A percentile compares a stretch with the other conserved stretches of the same genome.
Evolutionary conservation across 2,888 invertebrate genomes (phyloP).

Genomic region (Patella depressa): DNA sequence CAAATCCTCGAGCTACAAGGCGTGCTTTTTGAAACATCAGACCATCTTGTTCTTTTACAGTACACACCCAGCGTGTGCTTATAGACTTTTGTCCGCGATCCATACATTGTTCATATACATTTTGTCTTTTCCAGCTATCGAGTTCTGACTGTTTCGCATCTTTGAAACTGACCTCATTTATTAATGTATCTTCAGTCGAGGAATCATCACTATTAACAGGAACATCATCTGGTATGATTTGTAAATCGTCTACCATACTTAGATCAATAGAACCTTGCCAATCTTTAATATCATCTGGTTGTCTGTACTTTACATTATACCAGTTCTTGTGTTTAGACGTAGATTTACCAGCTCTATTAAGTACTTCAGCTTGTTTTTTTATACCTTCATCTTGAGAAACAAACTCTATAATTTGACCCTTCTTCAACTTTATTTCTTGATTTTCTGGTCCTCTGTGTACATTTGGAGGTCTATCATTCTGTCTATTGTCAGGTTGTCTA

Average conservation of each 20-base stretch:
- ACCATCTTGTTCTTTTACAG: not conserved
- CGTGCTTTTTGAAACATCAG: not conserved
- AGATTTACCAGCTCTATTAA: slow-evolving; percentile 17
- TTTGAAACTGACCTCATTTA: not conserved
- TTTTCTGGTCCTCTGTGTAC: not conserved
- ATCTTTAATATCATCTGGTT: slow-evolving; percentile 4
- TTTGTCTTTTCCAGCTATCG: not conserved
- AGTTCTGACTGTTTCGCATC: not conserved
- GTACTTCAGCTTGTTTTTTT: slow-evolving; percentile 8
- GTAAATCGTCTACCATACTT: slow-evolving; percentile 3
- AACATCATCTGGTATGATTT: not conserved
- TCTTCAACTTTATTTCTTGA: slow-evolving; percentile 11
- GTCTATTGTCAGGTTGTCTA: not conserved
- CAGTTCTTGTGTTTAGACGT: slow-evolving; percentile 17
- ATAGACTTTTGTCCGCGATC: slow-evolving; percentile 5
- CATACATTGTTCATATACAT: not conserved
- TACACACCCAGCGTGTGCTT: not conserved
- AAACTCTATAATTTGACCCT: too few species aligned
- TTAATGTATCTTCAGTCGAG: not conserved
- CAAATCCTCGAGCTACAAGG: slow-evolving; percentile 11
- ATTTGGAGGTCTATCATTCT: not conserved
- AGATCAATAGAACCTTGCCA: slow-evolving; percentile 14
- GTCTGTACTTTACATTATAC: slow-evolving; percentile 16
- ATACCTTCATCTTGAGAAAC: slow-evolving; percentile 3
- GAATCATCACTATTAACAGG: not conserved